A percentile compares a stretch with the other conserved stretches of the same genome.
Evolutionary conservation across 2,113 vertebrate species (phyloP).

Genomic region (Pelmatolapia mariae): DNA sequence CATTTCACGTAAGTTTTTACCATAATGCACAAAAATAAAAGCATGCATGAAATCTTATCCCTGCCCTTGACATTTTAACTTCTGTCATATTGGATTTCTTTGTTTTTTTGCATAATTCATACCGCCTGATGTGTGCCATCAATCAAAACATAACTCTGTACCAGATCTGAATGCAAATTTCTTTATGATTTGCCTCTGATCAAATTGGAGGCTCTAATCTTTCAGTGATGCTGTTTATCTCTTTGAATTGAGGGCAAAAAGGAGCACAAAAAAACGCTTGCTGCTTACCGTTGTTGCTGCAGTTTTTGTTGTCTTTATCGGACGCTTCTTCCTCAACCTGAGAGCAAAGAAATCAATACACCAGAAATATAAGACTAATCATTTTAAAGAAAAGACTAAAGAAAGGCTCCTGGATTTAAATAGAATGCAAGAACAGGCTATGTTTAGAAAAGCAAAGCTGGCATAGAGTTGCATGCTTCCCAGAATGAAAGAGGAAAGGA

Average conservation of each 20-base stretch:
- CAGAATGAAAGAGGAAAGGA: constrained; percentile 45
- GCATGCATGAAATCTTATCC: neutral
- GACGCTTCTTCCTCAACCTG: constrained; percentile 81
- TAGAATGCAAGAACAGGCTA: neutral
- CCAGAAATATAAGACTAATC: neutral
- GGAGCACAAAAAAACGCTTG: neutral
- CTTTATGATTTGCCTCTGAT: neutral
- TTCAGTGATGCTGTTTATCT: neutral
- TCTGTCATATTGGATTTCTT: neutral
- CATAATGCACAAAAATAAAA: neutral
- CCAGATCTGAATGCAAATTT: constrained; percentile 1
- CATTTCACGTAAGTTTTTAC: neutral
- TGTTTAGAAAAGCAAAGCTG: constrained; percentile 17
- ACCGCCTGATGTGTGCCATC: neutral
- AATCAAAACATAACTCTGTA: neutral
- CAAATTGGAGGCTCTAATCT: neutral
- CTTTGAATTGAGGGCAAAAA: neutral
- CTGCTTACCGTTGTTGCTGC: constrained; percentile 74
- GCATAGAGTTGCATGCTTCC: neutral
- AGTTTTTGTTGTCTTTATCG: constrained; percentile 85
- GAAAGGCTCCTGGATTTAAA: neutral
- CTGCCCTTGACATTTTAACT: constrained; percentile 18
- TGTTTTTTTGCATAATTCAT: constrained; percentile 29
- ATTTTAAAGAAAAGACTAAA: neutral
- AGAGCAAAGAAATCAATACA: neutral